Evolutionary conservation across 37 sponge, comb jelly and placozoan species (phyloP).

Genomic region (Crambe crambe): DNA sequence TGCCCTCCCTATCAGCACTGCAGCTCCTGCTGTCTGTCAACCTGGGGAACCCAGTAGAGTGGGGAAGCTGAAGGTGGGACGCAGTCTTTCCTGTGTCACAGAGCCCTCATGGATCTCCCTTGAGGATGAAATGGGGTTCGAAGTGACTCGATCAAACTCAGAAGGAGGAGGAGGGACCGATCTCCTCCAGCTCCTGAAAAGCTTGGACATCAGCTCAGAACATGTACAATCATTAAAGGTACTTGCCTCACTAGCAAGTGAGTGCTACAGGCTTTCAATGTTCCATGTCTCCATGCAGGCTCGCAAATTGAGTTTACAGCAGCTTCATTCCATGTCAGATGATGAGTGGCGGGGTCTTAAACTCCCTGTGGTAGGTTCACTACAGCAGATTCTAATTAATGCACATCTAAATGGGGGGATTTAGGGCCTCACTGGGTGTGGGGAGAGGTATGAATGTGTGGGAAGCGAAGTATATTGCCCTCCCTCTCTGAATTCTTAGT

Average conservation of each 20-base stretch:
- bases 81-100: neutral
- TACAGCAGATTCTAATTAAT: neutral
- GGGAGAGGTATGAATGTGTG: neutral
- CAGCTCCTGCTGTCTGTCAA: neutral
- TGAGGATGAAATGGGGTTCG: slow-evolving; percentile 1
- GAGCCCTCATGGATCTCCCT: neutral
- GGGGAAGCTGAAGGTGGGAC: neutral
- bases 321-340: slow-evolving; percentile 66
- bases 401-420: neutral
- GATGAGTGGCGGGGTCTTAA: slow-evolving; percentile 70
- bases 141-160: neutral
- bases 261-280: neutral
- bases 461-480: neutral
- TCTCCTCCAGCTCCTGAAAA: slow-evolving; percentile 53
- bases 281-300: slow-evolving; percentile 30
- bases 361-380: slow-evolving; percentile 67
- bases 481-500: no score
- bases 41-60: neutral
- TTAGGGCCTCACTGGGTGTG: neutral
- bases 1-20: neutral
- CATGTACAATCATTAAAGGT: slow-evolving; percentile 57
- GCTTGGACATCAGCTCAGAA: slow-evolving; percentile 53
- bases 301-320: slow-evolving; percentile 61
- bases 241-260: no score
- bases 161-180: slow-evolving; percentile 4